Conservation (phyloP, 2,888 invertebrate genomes). For the Dione vanillae region DNA sequence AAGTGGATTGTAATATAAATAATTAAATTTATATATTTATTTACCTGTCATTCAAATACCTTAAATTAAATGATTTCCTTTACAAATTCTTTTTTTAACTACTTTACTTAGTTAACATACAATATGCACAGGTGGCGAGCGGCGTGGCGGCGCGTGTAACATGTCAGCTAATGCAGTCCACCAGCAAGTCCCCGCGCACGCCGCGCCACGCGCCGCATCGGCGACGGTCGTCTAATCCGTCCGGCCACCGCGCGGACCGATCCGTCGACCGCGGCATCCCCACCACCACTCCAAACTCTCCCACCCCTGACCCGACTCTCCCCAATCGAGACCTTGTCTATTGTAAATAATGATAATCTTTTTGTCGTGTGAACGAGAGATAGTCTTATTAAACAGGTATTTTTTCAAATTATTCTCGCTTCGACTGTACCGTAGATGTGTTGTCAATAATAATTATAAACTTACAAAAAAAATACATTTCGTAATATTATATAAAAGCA, state of each 20-base stretch:
- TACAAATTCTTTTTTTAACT: no score
- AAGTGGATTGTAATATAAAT: conserved; percentile 54
- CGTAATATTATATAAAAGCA: conserved; percentile 80
- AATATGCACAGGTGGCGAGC: conserved; percentile 76
- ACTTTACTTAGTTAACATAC: not conserved
- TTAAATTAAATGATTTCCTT: no score
- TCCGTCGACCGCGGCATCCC: conserved; percentile 69
- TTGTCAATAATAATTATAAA: conserved; percentile 81
- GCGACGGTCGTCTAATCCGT: conserved; percentile 62
- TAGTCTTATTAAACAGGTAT: conserved; percentile 83
- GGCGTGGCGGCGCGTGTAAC: conserved; percentile 76
- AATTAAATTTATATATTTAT: conserved; percentile 51
- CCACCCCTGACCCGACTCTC: conserved; percentile 50
- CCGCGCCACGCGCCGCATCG: conserved; percentile 59
- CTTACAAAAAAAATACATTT: conserved; percentile 80
- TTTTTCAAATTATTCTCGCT: conserved; percentile 84
- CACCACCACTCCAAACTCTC: conserved; percentile 51
- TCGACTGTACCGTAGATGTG: conserved; percentile 84
- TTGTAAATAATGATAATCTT: conserved; percentile 83
- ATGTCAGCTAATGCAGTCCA: conserved; percentile 52
- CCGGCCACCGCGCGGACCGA: conserved; percentile 63
- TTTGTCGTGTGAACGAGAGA: conserved; percentile 83
- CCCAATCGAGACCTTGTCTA: conserved; percentile 66
- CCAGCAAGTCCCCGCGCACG: conserved; percentile 48
- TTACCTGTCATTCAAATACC: not conserved